A percentile compares a stretch with the other conserved stretches of the same genome.
These are phyloP conservation scores for Adoxophyes honmai DNA, from an alignment of 1,140 invertebrate genomes.

Conservation along the genomic window DNA sequence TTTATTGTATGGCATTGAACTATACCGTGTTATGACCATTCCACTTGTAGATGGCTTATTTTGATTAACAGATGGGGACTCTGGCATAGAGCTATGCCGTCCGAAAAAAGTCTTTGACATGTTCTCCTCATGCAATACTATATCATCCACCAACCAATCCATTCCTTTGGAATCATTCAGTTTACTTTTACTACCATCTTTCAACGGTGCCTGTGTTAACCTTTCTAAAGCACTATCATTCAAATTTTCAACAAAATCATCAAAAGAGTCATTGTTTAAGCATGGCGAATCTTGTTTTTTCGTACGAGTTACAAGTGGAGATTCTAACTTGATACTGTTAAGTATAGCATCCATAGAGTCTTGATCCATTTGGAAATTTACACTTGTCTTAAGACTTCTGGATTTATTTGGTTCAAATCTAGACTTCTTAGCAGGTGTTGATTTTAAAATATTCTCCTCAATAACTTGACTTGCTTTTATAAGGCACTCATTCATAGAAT, in stretches of 20 bases:
- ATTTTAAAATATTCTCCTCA: conserved; percentile 56
- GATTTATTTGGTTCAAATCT: conserved; percentile 23
- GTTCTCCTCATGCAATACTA: conserved; percentile 40
- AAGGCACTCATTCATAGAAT: conserved; percentile 74
- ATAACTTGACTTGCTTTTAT: conserved; percentile 69
- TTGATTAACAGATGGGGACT: conserved; percentile 48
- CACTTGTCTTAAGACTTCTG: conserved; percentile 25
- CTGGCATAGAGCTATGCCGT: conserved; percentile 70
- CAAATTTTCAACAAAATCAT: conserved; percentile 64
- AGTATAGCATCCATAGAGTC: conserved; percentile 61
- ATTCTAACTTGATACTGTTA: conserved; percentile 55
- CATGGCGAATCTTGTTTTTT: conserved; percentile 47
- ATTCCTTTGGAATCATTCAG: conserved; percentile 23
- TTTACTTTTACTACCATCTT: conserved; percentile 25
- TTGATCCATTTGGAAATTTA: conserved; percentile 43
- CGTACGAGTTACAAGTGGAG: conserved; percentile 39
- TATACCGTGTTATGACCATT: conserved; percentile 60
- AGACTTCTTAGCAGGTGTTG: conserved; percentile 28
- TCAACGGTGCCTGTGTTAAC: conserved; percentile 55
- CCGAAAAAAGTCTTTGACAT: conserved; percentile 51
- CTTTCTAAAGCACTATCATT: conserved; percentile 70
- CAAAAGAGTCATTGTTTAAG: conserved; percentile 73
- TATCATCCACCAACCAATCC: conserved; percentile 39
- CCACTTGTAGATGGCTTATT: conserved; percentile 55
- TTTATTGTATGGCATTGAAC: conserved; percentile 65